Evolutionary conservation across 2,888 invertebrate species (phyloP), one percentile per base, ranked within the genome.

Genomic region (Gymnocheta viridis): DNA sequence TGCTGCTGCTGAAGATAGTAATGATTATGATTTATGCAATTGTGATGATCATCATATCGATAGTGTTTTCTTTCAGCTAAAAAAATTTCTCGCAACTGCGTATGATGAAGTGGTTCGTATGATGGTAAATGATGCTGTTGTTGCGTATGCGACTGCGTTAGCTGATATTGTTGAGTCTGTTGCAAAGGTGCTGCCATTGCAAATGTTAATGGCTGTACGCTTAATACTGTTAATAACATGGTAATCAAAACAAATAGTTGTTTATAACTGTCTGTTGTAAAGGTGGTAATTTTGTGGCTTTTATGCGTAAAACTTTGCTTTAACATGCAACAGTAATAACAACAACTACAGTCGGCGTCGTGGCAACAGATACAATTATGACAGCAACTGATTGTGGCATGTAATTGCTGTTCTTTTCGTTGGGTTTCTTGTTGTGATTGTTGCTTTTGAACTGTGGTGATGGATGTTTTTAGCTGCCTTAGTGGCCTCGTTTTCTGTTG

Each of bases 161-260:
- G 49, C 58, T 62, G 56, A 12, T 58, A 47, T 12, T 41, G 77
- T 9, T 66, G 69, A 19, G 27, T 44, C 64, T 72, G 62, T 29
- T 78, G n/a, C 62, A 74, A 41, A 41, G 81, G 77, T 69, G 77
- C 77, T 77, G 84, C 81, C 84, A 79, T 81, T 62, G 81, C 62
- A 82, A 82, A 80, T 82, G 69, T 78, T 82, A 79, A 82, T 83
- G 78, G 66, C 64, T 74, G 80, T 82, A 78, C 70, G 62, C 73
- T 84, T 85, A 86, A 84, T 84, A 81, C 81, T 84, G 84, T 84
- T 88, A 89, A 87, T 78, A 88, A 47, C 22, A 87, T 22, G 56
- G 79, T 69, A 58, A 88, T 58, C 35, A 86, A 66, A 56, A 27
- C 81, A 79, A 81, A 81, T 78, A 82, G 74, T 82, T 82, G 72